Base-by-base conservation (phyloP, 2,797 vertebrate species). In the Tiaroga cobitis region DNA sequence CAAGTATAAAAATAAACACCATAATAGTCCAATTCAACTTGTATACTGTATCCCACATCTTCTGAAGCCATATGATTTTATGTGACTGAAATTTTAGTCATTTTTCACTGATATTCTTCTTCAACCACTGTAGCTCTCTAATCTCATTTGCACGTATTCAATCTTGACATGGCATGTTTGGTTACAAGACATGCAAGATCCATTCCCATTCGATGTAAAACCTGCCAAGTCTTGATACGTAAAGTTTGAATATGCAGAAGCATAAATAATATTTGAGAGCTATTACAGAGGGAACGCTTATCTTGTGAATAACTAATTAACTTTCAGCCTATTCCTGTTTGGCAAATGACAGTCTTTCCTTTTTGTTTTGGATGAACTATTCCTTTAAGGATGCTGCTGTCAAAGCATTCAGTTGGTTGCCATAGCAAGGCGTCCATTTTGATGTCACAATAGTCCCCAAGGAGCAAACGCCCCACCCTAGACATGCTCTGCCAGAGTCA, bases 391-490 rank as follows among this genome's bases (percentile, higher is more conserved):
- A 54, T 61, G 80, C 90, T 90, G 89, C 91, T 91, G 88, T 91
- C 89, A 92, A 83, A 86, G 85, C 84, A 88, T 89, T 88, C 46
- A 77, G 89, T 86, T 86, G 87, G 92, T 95, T 95, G 90, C 92
- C 90, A 94, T 93, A 92, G 95, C 46, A 89, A 95, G 81, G 92
- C 91, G 90, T 94, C 93, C 91, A 91, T 91, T 85, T 88, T 93
- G 94, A 95, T 93, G 94, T 95, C 94, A 94, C 91, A 82, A 4
- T 70, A 90, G 88, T 89, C 92, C 90, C 90, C 67, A 82, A 89
- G 92, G 91, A 93, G 63, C 80, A 82, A 84, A 75, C 21, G 88
- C 93, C 90, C 90, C 90, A 85, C 93, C 92, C 87, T 61, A 59
- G 75, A 69, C 41, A n/a, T 54, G 43, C 51, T 78, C 37, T 80